Evolutionary conservation across 2,888 invertebrate species (phyloP), one percentile per base, ranked within the genome.

Genomic region (Drosophila mercatorum): DNA sequence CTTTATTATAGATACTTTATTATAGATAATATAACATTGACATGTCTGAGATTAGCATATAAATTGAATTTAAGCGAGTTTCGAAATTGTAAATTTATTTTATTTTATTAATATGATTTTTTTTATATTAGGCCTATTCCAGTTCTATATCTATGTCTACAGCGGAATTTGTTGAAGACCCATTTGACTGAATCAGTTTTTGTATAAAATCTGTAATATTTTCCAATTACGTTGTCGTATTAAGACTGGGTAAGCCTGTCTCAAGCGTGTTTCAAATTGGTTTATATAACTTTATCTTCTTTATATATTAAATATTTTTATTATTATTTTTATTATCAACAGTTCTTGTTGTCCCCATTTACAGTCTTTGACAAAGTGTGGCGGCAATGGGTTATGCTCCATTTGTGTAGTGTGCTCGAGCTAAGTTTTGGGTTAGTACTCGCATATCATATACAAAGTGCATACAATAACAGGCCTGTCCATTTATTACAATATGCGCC

Each of bases 401-500:
- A 12, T 61, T 40, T 31, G 51, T 71, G 59, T 66, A 78, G 78
- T 44, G 78, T 78, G 65, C 52, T 26, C 36, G 17, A 14, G 68
- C 34, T 47, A 60, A 51, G 68, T 72, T 78, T 80, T 72, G 71
- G 68, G 72, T 69, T 80, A 80, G 76, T 77, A 79, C 84, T 84
- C 68, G 79, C 82, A 81, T 80, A 83, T 83, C 83, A 81, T 74
- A 82, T 43, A 78, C 85, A 81, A 88, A 83, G 80, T 84, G 83
- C 65, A 80, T 78, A 87, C 87, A 86, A 83, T 71, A 75, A 81
- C 79, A 72, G 78, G 70, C 72, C 84, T 81, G 89, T 76, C 88
- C 89, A 89, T 87, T 87, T 89, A 87, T 87, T 87, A 86, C 87
- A 87, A 80, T 82, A 84, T 87, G 88, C 80, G 84, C 83, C 88